Percentiles rank a stretch among this genome's conserved stretches.
Conservation (phyloP, 2,797 vertebrate species). For the Euthynnus affinis region DNA sequence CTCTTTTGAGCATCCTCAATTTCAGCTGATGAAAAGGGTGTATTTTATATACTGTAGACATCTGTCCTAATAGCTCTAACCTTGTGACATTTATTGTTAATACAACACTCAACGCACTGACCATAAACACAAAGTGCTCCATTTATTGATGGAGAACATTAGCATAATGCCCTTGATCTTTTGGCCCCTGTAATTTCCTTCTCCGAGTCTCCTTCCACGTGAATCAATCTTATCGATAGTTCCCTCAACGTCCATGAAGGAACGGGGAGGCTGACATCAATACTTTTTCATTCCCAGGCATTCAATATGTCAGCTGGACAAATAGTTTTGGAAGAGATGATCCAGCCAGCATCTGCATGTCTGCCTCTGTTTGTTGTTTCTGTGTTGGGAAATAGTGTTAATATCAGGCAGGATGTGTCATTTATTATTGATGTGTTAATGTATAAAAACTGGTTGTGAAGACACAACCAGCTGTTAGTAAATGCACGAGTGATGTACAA, state of each 20-base stretch:
- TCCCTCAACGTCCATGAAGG: constrained; percentile 7
- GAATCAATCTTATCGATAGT: constrained; percentile 58
- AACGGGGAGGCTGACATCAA: constrained; percentile 21
- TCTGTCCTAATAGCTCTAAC: constrained; percentile 22
- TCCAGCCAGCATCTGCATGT: not conserved
- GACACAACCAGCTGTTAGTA: not conserved
- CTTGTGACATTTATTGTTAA: constrained; percentile 33
- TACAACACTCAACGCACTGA: not conserved
- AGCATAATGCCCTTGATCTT: constrained; percentile 34
- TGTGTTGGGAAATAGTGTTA: not conserved
- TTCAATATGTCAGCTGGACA: constrained; percentile 51
- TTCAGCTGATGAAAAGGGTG: not conserved
- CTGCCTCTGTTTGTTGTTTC: constrained; percentile 3
- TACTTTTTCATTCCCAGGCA: constrained; percentile 28
- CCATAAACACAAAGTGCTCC: constrained; percentile 9
- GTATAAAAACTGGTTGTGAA: not conserved
- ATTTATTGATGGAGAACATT: constrained; percentile 32
- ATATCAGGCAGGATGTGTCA: not conserved
- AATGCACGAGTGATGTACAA: not conserved
- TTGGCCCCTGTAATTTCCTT: constrained; percentile 45
- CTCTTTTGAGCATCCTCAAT: not conserved
- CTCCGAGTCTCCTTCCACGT: constrained; percentile 2
- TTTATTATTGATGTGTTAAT: constrained; percentile 7
- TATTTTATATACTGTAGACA: not conserved
- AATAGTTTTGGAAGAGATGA: constrained; percentile 38